Evolutionary conservation across 2,888 invertebrate species (phyloP).

Genomic region (Latrodectus elegans): DNA sequence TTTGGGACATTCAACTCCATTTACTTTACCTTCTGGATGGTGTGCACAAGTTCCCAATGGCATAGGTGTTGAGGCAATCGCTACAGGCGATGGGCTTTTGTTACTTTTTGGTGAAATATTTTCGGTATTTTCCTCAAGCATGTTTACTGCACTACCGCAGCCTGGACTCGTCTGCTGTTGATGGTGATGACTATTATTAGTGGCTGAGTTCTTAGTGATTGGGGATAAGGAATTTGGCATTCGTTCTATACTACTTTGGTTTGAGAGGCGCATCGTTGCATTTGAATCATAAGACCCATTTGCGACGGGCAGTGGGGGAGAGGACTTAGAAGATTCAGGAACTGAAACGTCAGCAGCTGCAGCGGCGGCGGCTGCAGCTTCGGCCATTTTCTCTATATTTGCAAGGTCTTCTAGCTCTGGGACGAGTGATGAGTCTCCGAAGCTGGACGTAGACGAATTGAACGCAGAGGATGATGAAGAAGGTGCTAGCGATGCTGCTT

Average conservation of each 20-base stretch:
- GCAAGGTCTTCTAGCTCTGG: constrained; percentile 72
- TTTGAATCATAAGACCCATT: constrained; percentile 49
- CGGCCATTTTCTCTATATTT: constrained; percentile 72
- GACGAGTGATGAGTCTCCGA: constrained; percentile 60
- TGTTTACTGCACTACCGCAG: constrained; percentile 71
- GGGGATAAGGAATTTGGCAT: constrained; percentile 38
- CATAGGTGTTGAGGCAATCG: constrained; percentile 79
- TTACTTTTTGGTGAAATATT: constrained; percentile 75
- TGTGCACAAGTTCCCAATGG: constrained; percentile 85
- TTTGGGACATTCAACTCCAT: constrained; percentile 94
- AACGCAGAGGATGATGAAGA: constrained; percentile 32
- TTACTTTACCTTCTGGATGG: constrained; percentile 93
- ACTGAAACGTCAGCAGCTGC: constrained; percentile 75
- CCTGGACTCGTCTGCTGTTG: constrained; percentile 32
- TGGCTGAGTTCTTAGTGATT: constrained; percentile 17
- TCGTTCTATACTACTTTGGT: constrained; percentile 53
- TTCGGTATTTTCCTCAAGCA: constrained; percentile 65
- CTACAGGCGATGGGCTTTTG: constrained; percentile 74
- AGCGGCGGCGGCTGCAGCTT: constrained; percentile 76
- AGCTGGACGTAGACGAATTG: constrained; percentile 43
- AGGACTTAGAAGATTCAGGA: constrained; percentile 50
- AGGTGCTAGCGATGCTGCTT: constrained; percentile 11
- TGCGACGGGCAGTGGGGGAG: constrained; percentile 50
- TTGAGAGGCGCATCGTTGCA: constrained; percentile 7
- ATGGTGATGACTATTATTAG: constrained; percentile 40